Percentiles rank a stretch among this genome's conserved stretches.
These are phyloP conservation scores for Sussaba pulchella DNA, from an alignment of 2,888 invertebrate species.

Conservation along the genomic window DNA sequence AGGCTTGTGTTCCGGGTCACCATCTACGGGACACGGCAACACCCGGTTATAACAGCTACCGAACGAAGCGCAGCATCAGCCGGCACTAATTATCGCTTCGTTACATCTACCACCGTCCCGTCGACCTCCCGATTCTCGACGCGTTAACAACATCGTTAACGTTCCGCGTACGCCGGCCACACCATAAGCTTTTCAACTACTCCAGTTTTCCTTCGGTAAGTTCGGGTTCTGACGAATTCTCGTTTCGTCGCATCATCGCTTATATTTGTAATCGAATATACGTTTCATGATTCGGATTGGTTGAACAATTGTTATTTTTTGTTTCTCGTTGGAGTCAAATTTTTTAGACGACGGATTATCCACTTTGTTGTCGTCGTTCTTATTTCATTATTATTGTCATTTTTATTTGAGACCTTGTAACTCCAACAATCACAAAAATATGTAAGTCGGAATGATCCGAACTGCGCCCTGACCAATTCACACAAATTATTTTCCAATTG, in stretches of 20 bases:
- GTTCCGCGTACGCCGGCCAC: not conserved
- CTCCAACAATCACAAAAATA: no score
- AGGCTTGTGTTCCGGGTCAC: not conserved
- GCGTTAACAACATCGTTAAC: slow-evolving; percentile 50
- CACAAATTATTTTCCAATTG: no score
- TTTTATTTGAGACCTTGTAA: no score
- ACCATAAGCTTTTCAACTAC: not conserved
- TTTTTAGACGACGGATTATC: no score
- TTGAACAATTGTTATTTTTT: not conserved
- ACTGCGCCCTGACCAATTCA: no score
- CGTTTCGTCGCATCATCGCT: not conserved
- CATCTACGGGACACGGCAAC: slow-evolving; percentile 25
- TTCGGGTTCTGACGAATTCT: not conserved
- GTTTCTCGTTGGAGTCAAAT: no score
- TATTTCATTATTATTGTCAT: not conserved
- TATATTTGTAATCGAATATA: not conserved
- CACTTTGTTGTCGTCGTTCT: no score
- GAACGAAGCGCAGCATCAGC: slow-evolving; percentile 21
- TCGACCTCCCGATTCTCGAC: slow-evolving; percentile 9
- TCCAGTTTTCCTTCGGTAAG: not conserved
- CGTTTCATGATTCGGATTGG: no score
- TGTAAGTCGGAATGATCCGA: no score
- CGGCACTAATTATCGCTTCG: slow-evolving; percentile 58
- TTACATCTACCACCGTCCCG: slow-evolving; percentile 36
- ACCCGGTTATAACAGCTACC: slow-evolving; percentile 21